phyloP scores from a whole-genome alignment of 1,140 invertebrate species.

The Drosophila jambulina region DNA sequence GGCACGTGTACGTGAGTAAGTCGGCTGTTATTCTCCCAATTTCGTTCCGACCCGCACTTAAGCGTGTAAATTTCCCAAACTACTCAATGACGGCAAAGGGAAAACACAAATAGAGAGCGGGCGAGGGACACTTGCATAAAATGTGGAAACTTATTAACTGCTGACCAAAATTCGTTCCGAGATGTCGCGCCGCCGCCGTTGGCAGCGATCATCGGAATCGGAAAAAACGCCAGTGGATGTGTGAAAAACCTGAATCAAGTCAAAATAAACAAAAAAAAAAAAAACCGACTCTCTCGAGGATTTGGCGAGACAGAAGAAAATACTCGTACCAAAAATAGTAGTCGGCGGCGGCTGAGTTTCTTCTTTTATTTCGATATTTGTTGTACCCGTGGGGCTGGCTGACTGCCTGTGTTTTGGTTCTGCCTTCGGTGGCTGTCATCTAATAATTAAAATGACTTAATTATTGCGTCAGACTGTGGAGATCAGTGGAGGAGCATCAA shows the following conservation, averaged over 20 bases:
- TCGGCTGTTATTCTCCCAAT: constrained; percentile 31
- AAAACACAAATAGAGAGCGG: constrained; percentile 25
- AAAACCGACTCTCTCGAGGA: constrained; percentile 65
- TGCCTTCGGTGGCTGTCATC: constrained; percentile 71
- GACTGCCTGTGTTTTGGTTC: constrained; percentile 34
- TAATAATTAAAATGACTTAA: constrained; percentile 83
- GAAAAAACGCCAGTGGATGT: constrained; percentile 74
- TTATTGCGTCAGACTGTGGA: constrained; percentile 79
- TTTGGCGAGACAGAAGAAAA: constrained; percentile 67
- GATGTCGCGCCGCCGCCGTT: constrained; percentile 32
- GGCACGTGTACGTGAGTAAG: constrained; percentile 64
- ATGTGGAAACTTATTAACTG: constrained; percentile 82
- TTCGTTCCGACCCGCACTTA: constrained; percentile 49
- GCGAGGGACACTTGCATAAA: constrained; percentile 74
- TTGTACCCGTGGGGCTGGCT: constrained; percentile 2
- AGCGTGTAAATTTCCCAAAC: constrained; percentile 72
- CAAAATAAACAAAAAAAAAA: constrained; percentile 52
- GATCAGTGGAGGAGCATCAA: constrained; percentile 60
- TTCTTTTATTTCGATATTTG: constrained; percentile 11
- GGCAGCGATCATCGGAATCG: constrained; percentile 26
- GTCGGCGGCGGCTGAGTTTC: constrained; percentile 24
- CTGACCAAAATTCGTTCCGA: constrained; percentile 46
- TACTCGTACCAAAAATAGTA: constrained; percentile 65
- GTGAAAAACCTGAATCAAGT: constrained; percentile 73
- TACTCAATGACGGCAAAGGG: constrained; percentile 45